These are phyloP conservation scores for Hipposideros larvatus DNA, from an alignment of 2,797 vertebrate genomes.

Conservation along the genomic window DNA sequence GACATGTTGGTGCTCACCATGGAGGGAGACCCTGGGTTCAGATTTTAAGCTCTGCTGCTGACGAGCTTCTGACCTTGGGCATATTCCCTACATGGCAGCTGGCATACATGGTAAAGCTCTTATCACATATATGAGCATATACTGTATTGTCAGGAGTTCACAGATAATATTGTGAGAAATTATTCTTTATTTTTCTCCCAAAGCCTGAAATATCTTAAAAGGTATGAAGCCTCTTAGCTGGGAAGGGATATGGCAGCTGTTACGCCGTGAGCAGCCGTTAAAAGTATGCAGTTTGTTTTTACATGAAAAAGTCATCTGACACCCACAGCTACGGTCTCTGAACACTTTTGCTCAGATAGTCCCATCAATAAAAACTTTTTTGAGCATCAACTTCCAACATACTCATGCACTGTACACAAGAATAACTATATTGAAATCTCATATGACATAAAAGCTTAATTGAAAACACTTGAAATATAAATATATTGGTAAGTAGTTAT, in stretches of 20 bases:
- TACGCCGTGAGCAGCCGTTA: not conserved
- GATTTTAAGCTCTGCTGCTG: not conserved
- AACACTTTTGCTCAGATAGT: not conserved
- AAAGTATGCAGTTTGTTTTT: not conserved
- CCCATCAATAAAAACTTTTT: not conserved
- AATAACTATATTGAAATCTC: not conserved
- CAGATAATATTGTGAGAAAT: not conserved
- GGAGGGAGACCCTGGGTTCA: not conserved
- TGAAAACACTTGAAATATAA: constrained; percentile 48
- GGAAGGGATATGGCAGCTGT: not conserved
- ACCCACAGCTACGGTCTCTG: not conserved
- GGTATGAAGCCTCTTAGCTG: not conserved
- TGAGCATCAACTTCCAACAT: not conserved
- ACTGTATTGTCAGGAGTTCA: not conserved
- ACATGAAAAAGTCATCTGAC: not conserved
- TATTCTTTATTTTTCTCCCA: not conserved
- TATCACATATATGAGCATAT: not conserved
- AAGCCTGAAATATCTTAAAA: constrained; percentile 36
- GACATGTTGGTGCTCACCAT: not conserved
- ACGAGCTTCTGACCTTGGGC: not conserved
- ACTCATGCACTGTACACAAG: not conserved
- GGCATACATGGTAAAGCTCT: not conserved
- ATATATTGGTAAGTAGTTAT: not conserved
- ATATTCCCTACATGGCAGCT: not conserved
- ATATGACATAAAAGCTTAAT: not conserved